phyloP scores from a whole-genome alignment of 2,888 invertebrate genomes.

The Vanessa cardui region DNA sequence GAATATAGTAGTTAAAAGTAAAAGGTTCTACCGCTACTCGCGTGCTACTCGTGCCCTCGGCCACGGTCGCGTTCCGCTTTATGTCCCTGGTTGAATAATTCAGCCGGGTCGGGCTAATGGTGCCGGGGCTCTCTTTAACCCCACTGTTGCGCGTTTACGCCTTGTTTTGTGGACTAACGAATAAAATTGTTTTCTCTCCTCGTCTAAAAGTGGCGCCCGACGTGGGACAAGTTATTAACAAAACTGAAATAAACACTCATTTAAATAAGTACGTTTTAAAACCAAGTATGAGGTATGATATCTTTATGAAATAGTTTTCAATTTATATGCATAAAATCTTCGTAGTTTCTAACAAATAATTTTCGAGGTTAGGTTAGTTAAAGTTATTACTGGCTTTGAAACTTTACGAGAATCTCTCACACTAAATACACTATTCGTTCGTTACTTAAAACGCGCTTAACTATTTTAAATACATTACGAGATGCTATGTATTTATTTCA shows the following conservation, averaged over 20 bases:
- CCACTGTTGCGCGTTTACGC: slow-evolving; percentile 19
- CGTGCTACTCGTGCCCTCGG: slow-evolving; percentile 9
- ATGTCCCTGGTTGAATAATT: slow-evolving; percentile 42
- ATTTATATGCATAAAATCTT: too few species aligned
- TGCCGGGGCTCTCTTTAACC: slow-evolving; percentile 28
- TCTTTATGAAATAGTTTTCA: neutral
- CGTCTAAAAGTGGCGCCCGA: slow-evolving; percentile 10
- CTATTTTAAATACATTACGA: neutral
- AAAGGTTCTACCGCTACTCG: neutral
- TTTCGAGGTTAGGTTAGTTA: too few species aligned
- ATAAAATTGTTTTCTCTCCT: slow-evolving; percentile 14
- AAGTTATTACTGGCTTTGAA: too few species aligned
- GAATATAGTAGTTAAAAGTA: neutral
- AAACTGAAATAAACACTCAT: neutral
- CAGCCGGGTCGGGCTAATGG: slow-evolving; percentile 41
- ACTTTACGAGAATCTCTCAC: too few species aligned
- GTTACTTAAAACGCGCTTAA: too few species aligned
- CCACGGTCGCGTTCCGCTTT: slow-evolving; percentile 33
- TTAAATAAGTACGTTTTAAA: neutral
- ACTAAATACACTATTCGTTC: too few species aligned
- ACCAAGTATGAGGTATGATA: neutral
- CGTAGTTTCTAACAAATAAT: too few species aligned
- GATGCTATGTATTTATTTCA: slow-evolving; percentile 10
- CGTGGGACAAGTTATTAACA: neutral
- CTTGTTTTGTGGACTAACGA: slow-evolving; percentile 8